Conservation (phyloP, 2,888 invertebrate species). For the Lysandra coridon region DNA sequence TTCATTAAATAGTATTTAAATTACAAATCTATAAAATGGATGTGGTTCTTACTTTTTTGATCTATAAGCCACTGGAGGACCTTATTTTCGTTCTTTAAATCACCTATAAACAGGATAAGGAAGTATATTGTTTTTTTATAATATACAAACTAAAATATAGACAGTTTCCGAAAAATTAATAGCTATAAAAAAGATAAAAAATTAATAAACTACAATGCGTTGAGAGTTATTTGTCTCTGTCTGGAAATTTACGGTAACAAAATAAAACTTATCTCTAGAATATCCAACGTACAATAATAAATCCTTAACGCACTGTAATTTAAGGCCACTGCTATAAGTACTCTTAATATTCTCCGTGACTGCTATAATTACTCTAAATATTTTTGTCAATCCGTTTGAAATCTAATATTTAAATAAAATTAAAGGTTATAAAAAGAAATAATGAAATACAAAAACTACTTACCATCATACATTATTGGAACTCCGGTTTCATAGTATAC, state of each 20-base stretch:
- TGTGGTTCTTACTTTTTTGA: slow-evolving; percentile 95
- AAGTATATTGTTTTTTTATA: slow-evolving; percentile 42
- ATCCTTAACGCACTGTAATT: too few species aligned
- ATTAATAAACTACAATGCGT: neutral
- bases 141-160: neutral
- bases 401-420: neutral
- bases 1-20: slow-evolving; percentile 49
- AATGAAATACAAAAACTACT: slow-evolving; percentile 56
- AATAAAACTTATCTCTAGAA: too few species aligned
- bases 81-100: slow-evolving; percentile 96
- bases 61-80: slow-evolving; percentile 97
- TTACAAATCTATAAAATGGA: slow-evolving; percentile 68
- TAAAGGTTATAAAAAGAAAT: neutral
- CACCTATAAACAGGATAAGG: slow-evolving; percentile 85
- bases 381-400: neutral
- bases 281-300: too few species aligned
- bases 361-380: neutral
- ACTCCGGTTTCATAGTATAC: slow-evolving; percentile 96
- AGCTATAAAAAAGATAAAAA: neutral
- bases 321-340: neutral
- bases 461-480: slow-evolving; percentile 97
- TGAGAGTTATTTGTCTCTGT: neutral
- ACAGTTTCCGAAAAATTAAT: neutral
- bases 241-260: too few species aligned
- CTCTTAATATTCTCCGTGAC: neutral